Evolutionary conservation across 2,113 vertebrate species (phyloP).

Genomic region (Pardalotus punctatus): DNA sequence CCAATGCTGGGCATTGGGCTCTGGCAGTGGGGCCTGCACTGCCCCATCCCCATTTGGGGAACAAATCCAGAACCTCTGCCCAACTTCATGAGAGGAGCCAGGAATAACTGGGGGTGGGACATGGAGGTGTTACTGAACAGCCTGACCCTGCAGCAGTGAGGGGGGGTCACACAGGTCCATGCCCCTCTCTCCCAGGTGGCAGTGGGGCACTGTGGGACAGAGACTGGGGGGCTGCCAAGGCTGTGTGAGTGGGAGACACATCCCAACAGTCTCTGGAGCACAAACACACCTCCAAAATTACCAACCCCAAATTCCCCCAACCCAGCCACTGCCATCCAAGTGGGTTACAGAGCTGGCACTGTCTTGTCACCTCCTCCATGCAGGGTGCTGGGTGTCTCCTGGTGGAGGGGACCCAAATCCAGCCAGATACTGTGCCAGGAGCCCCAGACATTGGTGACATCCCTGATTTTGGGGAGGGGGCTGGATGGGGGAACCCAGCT

Average conservation of each 20-base stretch:
- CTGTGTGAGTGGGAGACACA: rapidly evolving
- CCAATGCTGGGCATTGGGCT: rapidly evolving
- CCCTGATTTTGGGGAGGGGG: neutral
- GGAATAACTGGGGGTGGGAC: neutral
- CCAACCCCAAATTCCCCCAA: neutral
- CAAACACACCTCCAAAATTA: neutral
- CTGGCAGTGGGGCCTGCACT: neutral
- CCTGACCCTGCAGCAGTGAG: rapidly evolving
- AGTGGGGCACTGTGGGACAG: neutral
- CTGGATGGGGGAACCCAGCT: neutral
- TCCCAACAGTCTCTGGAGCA: neutral
- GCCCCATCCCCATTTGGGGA: neutral
- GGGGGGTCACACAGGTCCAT: neutral
- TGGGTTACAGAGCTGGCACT: neutral
- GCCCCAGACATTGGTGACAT: neutral
- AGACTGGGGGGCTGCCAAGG: neutral
- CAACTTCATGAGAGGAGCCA: neutral
- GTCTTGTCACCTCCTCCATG: neutral
- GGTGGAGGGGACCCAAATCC: neutral
- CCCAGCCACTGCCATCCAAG: neutral
- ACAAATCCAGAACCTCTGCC: neutral
- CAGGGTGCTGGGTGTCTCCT: neutral
- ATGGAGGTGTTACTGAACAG: neutral
- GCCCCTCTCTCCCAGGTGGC: neutral
- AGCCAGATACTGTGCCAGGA: rapidly evolving